Percentiles rank a stretch among this genome's conserved stretches.
phyloP scores from a whole-genome alignment of 2,797 vertebrate genomes.

The Dromococcyx pavoninus region DNA sequence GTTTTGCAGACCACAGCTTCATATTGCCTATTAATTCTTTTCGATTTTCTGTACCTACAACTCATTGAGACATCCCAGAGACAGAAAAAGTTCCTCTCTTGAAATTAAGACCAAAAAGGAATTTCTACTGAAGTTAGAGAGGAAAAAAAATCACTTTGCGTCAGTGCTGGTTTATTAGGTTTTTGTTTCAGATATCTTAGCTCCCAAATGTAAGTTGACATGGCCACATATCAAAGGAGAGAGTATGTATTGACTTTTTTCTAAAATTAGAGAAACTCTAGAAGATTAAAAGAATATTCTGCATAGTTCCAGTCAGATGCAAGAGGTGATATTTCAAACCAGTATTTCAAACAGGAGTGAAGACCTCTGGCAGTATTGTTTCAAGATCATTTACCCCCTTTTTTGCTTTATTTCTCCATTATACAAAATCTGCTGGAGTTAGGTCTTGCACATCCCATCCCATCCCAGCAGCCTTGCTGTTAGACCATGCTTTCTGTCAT shows the following conservation, averaged over 20 bases:
- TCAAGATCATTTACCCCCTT: background rate
- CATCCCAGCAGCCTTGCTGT: background rate
- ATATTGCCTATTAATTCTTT: conserved; percentile 23
- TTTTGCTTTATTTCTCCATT: background rate
- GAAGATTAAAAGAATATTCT: conserved; percentile 18
- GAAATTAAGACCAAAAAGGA: conserved; percentile 30
- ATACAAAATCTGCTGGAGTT: background rate
- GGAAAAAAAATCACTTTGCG: background rate
- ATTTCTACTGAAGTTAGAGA: background rate
- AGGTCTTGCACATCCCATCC: background rate
- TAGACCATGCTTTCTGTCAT: background rate
- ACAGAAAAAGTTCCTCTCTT: conserved; percentile 10
- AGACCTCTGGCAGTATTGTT: background rate
- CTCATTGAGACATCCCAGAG: background rate
- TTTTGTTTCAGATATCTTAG: background rate
- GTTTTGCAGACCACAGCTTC: conserved; percentile 47
- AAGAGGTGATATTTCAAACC: background rate
- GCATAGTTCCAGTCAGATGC: background rate
- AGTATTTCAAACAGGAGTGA: background rate
- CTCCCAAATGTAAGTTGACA: background rate
- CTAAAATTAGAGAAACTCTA: background rate
- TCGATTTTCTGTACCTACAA: conserved; percentile 29
- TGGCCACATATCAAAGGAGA: background rate
- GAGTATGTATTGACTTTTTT: background rate
- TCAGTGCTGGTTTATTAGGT: background rate